Base-by-base conservation (phyloP, 2,113 vertebrate genomes). In the Syngnathoides biaculeatus region DNA sequence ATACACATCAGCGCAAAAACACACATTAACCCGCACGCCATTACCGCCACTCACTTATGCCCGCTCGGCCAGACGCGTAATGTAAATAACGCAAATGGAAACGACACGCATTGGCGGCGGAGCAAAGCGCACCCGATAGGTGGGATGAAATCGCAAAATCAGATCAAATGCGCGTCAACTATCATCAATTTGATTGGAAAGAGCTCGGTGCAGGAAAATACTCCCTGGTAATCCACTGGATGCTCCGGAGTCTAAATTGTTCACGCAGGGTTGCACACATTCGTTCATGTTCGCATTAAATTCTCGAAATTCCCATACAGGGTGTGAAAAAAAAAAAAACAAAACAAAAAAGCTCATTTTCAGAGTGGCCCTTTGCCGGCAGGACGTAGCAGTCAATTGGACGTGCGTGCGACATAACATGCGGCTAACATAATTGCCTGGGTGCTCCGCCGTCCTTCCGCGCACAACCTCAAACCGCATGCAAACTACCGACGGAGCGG, bases 271-370 rank as follows among this genome's bases (percentile, higher is more conserved):
- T 79, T 75, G 55, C 72, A 72, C 76, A 65, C 64, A 79, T 79
- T 70, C 59, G 15, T 70, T 72, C 62, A 58, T 72, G 57, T 66
- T 57, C 15, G 61, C 15, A n/a, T 4, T 10, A 69, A 75, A 53
- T 53, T 71, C 65, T 69, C 68, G 65, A 67, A 63, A 73, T 47
- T 38, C 69, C 62, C 64, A 53, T 27, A 17, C 69, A 57, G 39
- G 42, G 11, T 58, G 38, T 39, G 70, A 70, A 64, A 84, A 64
- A 84, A 64, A 70, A 64, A 84, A 64, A 84, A 64, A 17, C 70
- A 70, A 64, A 84, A 64, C n/a, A 70, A 64, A 84, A 64, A 84
- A 64, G 20, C 70, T 74, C 4, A 78, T 79, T 85, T 79, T n/a
- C 65, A 71, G 67, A 60, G 68, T 39, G 15, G 20, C 64, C 65